Percentiles rank a stretch among this genome's conserved stretches.
Evolutionary conservation across 2,797 vertebrate genomes (phyloP).

Genomic region (Gouania willdenowi): DNA sequence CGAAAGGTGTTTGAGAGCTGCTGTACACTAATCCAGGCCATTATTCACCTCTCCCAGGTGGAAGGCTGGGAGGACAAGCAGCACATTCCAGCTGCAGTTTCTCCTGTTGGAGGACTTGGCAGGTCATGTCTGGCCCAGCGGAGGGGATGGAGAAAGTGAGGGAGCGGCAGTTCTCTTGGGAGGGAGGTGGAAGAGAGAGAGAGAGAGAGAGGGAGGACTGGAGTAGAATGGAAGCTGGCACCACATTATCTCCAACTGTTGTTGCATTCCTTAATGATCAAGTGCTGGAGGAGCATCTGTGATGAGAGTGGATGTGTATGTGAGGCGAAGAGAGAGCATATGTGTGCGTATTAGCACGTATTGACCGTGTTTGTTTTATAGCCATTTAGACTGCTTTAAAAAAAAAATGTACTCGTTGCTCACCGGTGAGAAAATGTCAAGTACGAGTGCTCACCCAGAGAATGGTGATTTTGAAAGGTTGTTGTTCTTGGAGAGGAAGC

Average conservation of each 20-base stretch:
- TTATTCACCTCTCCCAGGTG: conserved; percentile 77
- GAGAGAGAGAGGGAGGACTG: conserved; percentile 72
- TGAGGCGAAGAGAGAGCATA: conserved; percentile 27
- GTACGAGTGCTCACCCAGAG: conserved; percentile 34
- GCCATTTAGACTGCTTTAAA: conserved; percentile 46
- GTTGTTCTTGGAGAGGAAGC: conserved; percentile 56
- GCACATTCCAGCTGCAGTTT: conserved; percentile 78
- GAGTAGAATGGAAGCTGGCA: conserved; percentile 96
- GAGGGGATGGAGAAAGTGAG: conserved; percentile 77
- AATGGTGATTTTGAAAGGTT: conserved; percentile 48
- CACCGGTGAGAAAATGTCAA: conserved; percentile 36
- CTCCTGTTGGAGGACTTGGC: conserved; percentile 81
- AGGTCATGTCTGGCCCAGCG: conserved; percentile 72
- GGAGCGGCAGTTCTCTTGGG: conserved; percentile 65
- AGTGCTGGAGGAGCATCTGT: conserved; percentile 93
- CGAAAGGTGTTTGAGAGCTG: conserved; percentile 61
- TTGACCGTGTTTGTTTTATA: conserved; percentile 57
- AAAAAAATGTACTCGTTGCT: conserved; percentile 42
- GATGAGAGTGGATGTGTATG: conserved; percentile 56
- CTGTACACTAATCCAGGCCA: conserved; percentile 67
- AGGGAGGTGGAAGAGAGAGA: conserved; percentile 55
- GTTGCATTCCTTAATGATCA: conserved; percentile 98
- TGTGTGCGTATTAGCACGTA: conserved; percentile 65
- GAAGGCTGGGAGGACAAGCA: conserved; percentile 71
- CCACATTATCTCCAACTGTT: conserved; percentile 96